Percentiles rank a stretch among this genome's conserved stretches.
These are phyloP conservation scores for Argyrosomus japonicus DNA, from an alignment of 2,113 vertebrate genomes.

Conservation along the genomic window DNA sequence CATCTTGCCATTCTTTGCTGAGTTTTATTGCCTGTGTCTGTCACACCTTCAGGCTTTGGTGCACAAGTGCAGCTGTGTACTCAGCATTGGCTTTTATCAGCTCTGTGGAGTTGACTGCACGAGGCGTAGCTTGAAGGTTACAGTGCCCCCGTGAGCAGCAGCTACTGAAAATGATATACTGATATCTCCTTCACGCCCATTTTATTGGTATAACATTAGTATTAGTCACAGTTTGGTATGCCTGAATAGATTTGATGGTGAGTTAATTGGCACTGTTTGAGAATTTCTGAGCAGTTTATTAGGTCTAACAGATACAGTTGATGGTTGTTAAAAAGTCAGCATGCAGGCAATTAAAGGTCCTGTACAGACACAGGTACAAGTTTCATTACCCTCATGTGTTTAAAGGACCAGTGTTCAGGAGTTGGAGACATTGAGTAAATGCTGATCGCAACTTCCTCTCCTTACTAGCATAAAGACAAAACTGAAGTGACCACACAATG, in stretches of 20 bases:
- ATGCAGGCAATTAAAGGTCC: neutral
- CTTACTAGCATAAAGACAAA: no score
- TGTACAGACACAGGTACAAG: neutral
- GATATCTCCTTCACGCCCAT: slow-evolving; percentile 60
- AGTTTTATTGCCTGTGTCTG: slow-evolving; percentile 74
- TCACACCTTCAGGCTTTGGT: slow-evolving; percentile 76
- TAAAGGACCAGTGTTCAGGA: neutral
- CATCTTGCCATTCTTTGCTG: slow-evolving; percentile 49
- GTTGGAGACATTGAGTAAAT: neutral
- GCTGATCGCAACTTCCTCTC: no score
- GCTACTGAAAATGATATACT: slow-evolving; percentile 50
- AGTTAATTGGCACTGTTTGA: slow-evolving; percentile 20
- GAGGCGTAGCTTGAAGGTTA: slow-evolving; percentile 72
- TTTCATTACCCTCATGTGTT: neutral
- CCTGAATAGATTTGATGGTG: slow-evolving; percentile 42
- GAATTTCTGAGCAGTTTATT: slow-evolving; percentile 25
- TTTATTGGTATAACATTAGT: slow-evolving; percentile 62
- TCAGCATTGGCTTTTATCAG: slow-evolving; percentile 66
- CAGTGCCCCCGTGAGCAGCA: slow-evolving; percentile 35
- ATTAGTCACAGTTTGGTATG: slow-evolving; percentile 48
- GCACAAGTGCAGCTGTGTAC: slow-evolving; percentile 65
- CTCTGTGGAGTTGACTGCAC: slow-evolving; percentile 48
- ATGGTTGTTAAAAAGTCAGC: slow-evolving; percentile 6
- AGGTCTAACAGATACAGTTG: neutral
- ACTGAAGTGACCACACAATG: no score